These are phyloP conservation scores for Nestor notabilis DNA, from an alignment of 2,113 vertebrate genomes.

Conservation along the genomic window DNA sequence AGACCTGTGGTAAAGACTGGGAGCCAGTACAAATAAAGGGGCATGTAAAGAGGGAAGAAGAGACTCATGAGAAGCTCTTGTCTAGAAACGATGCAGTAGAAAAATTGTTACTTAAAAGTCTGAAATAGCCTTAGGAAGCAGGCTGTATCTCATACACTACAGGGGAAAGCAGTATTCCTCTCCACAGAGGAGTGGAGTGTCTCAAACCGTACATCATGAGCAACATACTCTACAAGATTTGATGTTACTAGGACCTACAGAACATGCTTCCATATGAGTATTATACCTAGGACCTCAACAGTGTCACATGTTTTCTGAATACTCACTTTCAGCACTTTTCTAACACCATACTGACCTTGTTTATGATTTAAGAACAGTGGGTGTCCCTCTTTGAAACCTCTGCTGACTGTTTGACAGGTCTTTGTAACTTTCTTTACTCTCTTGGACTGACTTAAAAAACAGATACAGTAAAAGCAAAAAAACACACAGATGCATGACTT, in stretches of 20 bases:
- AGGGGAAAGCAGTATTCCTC: not conserved
- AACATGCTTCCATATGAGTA: not conserved
- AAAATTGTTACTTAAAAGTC: not conserved
- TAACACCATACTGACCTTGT: not conserved
- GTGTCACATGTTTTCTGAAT: not conserved
- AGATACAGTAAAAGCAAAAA: not conserved
- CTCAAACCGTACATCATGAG: fast-evolving
- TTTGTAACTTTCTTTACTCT: not conserved
- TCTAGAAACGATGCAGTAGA: not conserved
- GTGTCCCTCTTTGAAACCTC: not conserved
- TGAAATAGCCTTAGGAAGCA: not conserved
- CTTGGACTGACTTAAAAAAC: not conserved
- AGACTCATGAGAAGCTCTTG: not conserved
- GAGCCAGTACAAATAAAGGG: not conserved
- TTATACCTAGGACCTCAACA: not conserved
- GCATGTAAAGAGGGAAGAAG: not conserved
- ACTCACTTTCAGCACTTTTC: not conserved
- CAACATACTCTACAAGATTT: not conserved
- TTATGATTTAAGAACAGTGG: not conserved
- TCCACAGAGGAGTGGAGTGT: no score
- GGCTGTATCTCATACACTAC: not conserved
- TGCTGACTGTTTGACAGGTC: not conserved
- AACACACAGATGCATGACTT: not conserved
- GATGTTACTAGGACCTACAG: not conserved
- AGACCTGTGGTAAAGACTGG: not conserved